A percentile compares a stretch with the other conserved stretches of the same genome.
These are phyloP conservation scores for Cercopithecus diana DNA, from an alignment of 2,797 vertebrate species.

Conservation along the genomic window DNA sequence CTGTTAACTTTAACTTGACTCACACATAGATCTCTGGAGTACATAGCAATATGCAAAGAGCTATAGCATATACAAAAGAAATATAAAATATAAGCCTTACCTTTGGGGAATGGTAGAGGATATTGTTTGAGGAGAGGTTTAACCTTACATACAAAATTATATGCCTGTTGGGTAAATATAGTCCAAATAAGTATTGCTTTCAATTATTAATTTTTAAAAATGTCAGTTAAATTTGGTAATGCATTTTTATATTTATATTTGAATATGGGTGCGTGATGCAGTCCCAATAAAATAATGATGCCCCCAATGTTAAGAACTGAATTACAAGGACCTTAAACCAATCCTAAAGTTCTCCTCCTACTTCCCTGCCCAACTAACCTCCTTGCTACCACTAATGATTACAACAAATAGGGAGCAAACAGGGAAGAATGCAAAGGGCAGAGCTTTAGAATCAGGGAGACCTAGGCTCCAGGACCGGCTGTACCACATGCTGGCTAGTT, in stretches of 20 bases:
- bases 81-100: background rate
- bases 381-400: background rate
- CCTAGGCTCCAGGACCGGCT: background rate
- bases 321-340: background rate
- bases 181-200: constrained; percentile 43
- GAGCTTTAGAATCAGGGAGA: background rate
- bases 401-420: background rate
- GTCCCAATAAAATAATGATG: background rate
- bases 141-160: background rate
- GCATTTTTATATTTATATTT: constrained; percentile 33
- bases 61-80: background rate
- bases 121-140: background rate
- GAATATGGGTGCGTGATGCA: background rate
- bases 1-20: background rate
- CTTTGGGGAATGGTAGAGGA: background rate
- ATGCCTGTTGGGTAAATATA: background rate
- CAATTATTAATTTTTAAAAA: constrained; percentile 50
- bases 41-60: background rate
- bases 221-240: background rate
- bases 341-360: background rate
- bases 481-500: background rate
- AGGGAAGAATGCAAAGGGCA: background rate
- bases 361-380: background rate
- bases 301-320: background rate
- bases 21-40: background rate